Base-by-base conservation (phyloP, 2,113 vertebrate genomes). In the Malurus alboscapulatus region DNA sequence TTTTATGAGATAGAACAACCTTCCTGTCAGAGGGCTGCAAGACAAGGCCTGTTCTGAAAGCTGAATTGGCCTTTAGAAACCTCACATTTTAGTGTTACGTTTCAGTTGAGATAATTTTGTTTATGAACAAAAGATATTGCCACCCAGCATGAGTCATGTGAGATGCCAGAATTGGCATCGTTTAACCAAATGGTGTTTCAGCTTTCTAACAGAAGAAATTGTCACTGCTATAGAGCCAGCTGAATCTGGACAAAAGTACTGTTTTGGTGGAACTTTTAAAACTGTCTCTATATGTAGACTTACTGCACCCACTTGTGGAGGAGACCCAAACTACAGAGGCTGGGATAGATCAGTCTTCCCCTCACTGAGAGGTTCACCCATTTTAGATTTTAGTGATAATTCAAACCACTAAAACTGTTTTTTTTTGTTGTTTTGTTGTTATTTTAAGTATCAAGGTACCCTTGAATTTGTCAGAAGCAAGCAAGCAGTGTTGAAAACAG, bases 301-400 rank as follows among this genome's bases (percentile, higher is more conserved):
- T 80, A 67, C 32, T 93, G 90, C 93, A 81, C 95, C 94, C 90
- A 84, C 95, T 95, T 84, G 96, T 96, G 96, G 93, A 90, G 44
- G 58, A 91, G 34, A n/a, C 59, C 15, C 36, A 44, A 90, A 94
- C 32, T 93, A 53, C 90, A 67, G 42, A 68, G 62, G 20, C 38
- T 62, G 62, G 42, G 48, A 25, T 4, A 11, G 14, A 30, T 34
- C 38, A 57, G 17, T 12, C 1, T 54, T 62, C 26, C 19, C 22
- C 9, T 68, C 7, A 65, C 34, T 40, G 6, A 59, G 36, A 0
- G 51, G 63, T 68, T 84, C 50, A 38, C 9, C 13, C 66, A 7
- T 30, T 88, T 61, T 36, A 38, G 36, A 30, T 38, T 51, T 69
- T 74, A 69, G 25, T 82, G 69, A 40, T 61, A 27, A 54, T 62